A percentile compares a stretch with the other conserved stretches of the same genome.
Conservation (phyloP, 2,797 vertebrate genomes). For the Ibycter americanus region DNA sequence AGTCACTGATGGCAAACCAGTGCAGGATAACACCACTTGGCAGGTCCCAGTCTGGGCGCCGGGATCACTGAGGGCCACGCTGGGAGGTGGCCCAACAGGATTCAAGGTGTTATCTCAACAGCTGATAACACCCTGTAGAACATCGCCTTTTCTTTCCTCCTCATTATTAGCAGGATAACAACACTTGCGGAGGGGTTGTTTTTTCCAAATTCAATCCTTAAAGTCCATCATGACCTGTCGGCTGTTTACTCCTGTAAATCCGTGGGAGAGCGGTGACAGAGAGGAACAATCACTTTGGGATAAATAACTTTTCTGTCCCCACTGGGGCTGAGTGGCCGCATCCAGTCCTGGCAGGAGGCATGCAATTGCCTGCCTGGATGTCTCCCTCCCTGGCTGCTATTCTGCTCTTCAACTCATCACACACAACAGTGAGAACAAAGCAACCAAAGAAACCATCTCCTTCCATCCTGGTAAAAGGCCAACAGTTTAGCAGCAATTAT, state of each 20-base stretch:
- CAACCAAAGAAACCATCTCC: neutral
- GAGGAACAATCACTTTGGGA: neutral
- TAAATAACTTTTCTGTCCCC: neutral
- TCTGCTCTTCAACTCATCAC: neutral
- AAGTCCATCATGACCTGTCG: neutral
- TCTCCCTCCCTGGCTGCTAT: rapidly evolving
- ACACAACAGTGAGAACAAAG: neutral
- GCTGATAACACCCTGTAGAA: neutral
- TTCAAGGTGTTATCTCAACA: neutral
- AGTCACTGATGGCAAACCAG: neutral
- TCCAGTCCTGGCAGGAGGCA: neutral
- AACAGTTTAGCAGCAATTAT: neutral
- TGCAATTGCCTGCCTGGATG: rapidly evolving
- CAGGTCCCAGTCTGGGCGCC: neutral
- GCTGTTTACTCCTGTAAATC: neutral
- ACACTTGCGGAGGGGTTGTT: rapidly evolving
- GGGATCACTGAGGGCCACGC: neutral
- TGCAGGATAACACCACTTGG: neutral
- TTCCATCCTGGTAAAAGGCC: neutral
- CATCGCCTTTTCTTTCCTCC: neutral
- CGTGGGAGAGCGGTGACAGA: neutral
- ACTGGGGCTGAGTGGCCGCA: rapidly evolving
- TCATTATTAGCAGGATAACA: neutral
- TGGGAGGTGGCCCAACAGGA: neutral
- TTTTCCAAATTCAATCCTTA: neutral